Evolutionary conservation across 1,140 invertebrate species (phyloP).

Genomic region (Epicauta chinensis): DNA sequence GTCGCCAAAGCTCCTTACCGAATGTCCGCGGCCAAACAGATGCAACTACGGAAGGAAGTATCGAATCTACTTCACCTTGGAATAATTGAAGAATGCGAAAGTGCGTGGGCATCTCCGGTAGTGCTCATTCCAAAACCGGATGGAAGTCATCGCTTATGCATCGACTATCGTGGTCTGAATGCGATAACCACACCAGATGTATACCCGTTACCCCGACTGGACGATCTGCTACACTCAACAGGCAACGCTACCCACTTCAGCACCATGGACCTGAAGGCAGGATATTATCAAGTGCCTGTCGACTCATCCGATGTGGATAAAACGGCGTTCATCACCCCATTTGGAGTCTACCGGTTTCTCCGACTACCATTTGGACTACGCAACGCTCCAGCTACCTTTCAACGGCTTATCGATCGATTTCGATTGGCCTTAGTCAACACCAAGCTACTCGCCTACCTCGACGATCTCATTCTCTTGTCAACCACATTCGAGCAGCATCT

Average conservation of each 20-base stretch:
- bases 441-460: constrained; percentile 39
- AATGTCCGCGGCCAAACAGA: too few species aligned
- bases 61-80: neutral
- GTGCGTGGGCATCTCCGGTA: constrained; percentile 36
- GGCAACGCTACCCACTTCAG: constrained; percentile 17
- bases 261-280: neutral
- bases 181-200: constrained; percentile 33
- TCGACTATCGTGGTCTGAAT: constrained; percentile 45
- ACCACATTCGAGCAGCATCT: constrained; percentile 39
- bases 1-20: too few species aligned
- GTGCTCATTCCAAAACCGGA: constrained; percentile 48
- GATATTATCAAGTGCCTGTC: constrained; percentile 1
- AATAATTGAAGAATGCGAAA: constrained; percentile 41
- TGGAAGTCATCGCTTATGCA: constrained; percentile 37
- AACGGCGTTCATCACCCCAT: neutral
- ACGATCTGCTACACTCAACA: constrained; percentile 43
- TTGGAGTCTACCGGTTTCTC: neutral
- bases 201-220: constrained; percentile 49
- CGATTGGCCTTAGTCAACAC: constrained; percentile 15
- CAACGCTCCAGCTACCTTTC: constrained; percentile 31
- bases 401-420: constrained; percentile 25
- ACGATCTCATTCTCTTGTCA: constrained; percentile 42
- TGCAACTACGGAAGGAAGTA: too few species aligned
- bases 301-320: neutral
- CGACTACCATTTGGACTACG: constrained; percentile 40